These are phyloP conservation scores for Drosophila anomalipes DNA, from an alignment of 2,888 invertebrate genomes.

Conservation along the genomic window DNA sequence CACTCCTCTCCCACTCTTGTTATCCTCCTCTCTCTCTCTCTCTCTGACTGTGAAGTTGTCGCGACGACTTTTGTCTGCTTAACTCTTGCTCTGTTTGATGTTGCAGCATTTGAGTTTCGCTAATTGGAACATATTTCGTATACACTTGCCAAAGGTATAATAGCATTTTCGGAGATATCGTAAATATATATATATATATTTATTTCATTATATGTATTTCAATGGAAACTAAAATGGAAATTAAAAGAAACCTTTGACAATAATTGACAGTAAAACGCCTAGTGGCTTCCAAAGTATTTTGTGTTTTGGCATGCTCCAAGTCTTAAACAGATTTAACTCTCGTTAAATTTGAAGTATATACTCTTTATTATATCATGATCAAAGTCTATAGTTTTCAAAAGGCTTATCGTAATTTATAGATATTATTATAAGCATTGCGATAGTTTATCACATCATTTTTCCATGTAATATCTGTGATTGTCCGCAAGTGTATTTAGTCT, in stretches of 20 bases:
- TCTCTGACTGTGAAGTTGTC: neutral
- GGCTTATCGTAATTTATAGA: accelerated
- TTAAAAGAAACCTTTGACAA: neutral
- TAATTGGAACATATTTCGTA: conserved; percentile 80
- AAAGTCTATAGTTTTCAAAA: neutral
- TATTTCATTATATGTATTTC: neutral
- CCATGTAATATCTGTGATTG: neutral
- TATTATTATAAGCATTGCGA: neutral
- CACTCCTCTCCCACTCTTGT: neutral
- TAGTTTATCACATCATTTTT: neutral
- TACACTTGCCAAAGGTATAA: neutral
- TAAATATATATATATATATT: neutral
- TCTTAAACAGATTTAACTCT: neutral
- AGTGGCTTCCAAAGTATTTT: neutral
- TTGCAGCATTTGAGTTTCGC: conserved; percentile 75
- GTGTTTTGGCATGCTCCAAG: neutral
- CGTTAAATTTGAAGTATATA: neutral
- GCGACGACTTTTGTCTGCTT: conserved; percentile 5
- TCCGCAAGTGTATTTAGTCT: neutral
- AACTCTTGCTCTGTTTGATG: conserved; percentile 13
- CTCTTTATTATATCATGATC: neutral
- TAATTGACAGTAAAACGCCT: neutral
- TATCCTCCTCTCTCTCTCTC: neutral
- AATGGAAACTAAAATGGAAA: neutral
- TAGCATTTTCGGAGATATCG: neutral